A percentile compares a stretch with the other conserved stretches of the same genome.
Conservation (phyloP, 2,888 invertebrate species). For the Cybosia mesomella region DNA sequence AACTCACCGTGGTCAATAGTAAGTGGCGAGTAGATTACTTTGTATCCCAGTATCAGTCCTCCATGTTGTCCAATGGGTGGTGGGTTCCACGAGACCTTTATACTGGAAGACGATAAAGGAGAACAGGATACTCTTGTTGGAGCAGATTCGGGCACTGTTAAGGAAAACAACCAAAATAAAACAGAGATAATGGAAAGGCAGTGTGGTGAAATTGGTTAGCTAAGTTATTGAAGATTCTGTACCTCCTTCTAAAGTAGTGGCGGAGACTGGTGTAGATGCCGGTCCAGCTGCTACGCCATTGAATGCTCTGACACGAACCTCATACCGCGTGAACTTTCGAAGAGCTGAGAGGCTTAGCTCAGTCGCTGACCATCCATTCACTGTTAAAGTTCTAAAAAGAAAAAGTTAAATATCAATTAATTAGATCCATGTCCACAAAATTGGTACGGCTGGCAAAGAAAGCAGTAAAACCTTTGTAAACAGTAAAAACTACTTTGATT, state of each 20-base stretch:
- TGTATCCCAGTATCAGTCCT: constrained; percentile 92
- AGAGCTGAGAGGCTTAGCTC: constrained; percentile 89
- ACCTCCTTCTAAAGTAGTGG: constrained; percentile 92
- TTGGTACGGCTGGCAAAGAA: background rate
- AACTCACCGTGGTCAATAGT: constrained; percentile 75
- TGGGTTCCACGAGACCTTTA: constrained; percentile 91
- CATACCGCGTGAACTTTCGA: constrained; percentile 93
- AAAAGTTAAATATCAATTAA: constrained; percentile 36
- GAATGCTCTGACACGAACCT: constrained; percentile 92
- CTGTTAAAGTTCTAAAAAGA: constrained; percentile 83
- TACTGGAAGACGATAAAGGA: constrained; percentile 90
- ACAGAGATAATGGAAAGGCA: background rate
- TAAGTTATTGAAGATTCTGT: constrained; percentile 22
- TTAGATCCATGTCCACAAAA: background rate
- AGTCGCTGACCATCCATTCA: constrained; percentile 91
- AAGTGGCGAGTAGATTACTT: constrained; percentile 89
- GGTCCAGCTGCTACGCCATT: constrained; percentile 94
- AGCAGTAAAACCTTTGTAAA: too few relatives aligned
- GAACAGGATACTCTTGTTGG: constrained; percentile 90
- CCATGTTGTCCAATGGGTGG: constrained; percentile 89
- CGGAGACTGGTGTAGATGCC: constrained; percentile 89
- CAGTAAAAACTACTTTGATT: too few relatives aligned
- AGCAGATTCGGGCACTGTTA: constrained; percentile 89
- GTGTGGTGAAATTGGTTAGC: too few relatives aligned
- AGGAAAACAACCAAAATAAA: constrained; percentile 27